phyloP scores from a whole-genome alignment of 1,140 invertebrate species.

The Hypsibius dujardini region DNA sequence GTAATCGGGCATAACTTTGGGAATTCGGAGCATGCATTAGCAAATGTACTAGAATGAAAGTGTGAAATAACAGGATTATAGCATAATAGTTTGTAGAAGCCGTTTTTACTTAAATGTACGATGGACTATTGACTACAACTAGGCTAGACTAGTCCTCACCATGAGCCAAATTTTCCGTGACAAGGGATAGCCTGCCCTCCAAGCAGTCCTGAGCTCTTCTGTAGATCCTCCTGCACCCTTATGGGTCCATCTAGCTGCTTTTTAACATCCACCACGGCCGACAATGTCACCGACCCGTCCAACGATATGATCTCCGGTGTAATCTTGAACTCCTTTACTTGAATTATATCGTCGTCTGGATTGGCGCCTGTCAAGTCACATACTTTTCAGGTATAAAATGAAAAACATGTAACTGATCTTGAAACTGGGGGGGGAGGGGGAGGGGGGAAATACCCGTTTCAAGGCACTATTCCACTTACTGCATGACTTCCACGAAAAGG shows the following conservation, averaged over 20 bases:
- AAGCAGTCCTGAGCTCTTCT: neutral
- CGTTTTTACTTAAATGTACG: too few species aligned
- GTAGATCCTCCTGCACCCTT: neutral
- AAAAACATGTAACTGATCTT: too few species aligned
- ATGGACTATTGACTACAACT: too few species aligned
- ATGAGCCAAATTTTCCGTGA: constrained; percentile 1
- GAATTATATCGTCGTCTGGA: neutral
- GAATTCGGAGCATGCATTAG: neutral
- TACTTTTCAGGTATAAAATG: too few species aligned
- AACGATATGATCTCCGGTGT: neutral
- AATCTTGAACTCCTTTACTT: constrained; percentile 1
- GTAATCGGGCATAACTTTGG: neutral
- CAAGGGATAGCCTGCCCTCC: neutral
- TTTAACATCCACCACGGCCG: neutral
- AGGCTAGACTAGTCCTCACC: neutral
- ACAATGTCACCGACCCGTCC: neutral
- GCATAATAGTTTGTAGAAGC: neutral
- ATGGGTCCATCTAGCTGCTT: neutral
- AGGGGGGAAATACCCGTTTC: too few species aligned
- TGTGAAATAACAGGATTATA: neutral
- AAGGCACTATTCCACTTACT: too few species aligned
- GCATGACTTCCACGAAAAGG: too few species aligned
- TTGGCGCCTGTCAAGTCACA: neutral
- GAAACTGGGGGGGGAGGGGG: too few species aligned
- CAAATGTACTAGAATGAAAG: constrained; percentile 1